A percentile compares a stretch with the other conserved stretches of the same genome.
Conservation (phyloP, 2,113 vertebrate genomes). For the Petaurus breviceps region DNA sequence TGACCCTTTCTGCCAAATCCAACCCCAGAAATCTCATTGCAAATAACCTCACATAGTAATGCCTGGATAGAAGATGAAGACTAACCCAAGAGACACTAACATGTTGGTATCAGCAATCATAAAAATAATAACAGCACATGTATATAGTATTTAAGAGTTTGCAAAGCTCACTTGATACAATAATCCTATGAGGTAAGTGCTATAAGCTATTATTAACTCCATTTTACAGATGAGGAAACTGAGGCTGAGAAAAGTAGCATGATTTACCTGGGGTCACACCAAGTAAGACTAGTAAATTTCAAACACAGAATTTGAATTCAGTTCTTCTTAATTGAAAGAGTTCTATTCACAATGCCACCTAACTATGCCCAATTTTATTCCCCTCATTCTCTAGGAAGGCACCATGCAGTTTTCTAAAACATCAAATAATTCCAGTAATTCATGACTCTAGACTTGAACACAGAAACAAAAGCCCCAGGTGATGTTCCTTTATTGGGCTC, state of each 20-base stretch:
- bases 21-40: not conserved
- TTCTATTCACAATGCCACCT: not conserved
- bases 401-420: not conserved
- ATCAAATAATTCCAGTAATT: not conserved
- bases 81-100: not conserved
- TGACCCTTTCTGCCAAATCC: not conserved
- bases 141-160: not conserved
- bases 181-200: not conserved
- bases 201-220: not conserved
- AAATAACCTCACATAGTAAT: not conserved
- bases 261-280: not conserved
- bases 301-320: not conserved
- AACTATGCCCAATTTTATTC: not conserved
- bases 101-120: not conserved
- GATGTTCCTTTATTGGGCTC: not conserved
- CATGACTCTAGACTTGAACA: not conserved
- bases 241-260: not conserved
- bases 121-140: not conserved
- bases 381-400: not conserved
- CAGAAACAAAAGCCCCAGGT: not conserved
- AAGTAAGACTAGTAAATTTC: not conserved
- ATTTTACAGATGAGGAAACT: not conserved
- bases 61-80: not conserved
- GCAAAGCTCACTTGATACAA: not conserved
- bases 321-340: not conserved